Evolutionary conservation across 2,797 vertebrate species (phyloP).

Genomic region (Phrynocephalus forsythii): DNA sequence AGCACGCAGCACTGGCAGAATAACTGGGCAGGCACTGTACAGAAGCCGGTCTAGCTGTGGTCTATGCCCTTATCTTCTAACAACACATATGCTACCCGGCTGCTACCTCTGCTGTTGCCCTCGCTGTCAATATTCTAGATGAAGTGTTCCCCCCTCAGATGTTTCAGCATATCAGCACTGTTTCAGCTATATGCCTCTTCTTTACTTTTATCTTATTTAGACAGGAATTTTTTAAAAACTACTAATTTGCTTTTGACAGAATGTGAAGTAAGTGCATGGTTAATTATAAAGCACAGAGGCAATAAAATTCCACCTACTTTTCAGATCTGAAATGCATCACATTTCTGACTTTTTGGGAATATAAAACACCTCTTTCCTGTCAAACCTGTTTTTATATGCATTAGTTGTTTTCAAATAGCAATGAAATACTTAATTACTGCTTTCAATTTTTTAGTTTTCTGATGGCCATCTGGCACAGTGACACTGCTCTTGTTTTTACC

Average conservation of each 20-base stretch:
- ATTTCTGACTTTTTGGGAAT: not conserved
- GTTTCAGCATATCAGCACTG: constrained; percentile 1
- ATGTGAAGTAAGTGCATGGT: constrained; percentile 29
- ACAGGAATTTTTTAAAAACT: constrained; percentile 3
- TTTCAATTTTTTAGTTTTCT: constrained; percentile 14
- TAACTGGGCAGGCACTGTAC: too few species aligned
- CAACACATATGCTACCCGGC: too few species aligned
- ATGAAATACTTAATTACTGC: constrained; percentile 29
- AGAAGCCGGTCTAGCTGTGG: too few species aligned
- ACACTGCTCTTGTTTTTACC: constrained; percentile 20
- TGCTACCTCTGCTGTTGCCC: not conserved
- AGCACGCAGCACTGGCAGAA: too few species aligned
- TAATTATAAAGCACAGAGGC: constrained; percentile 24
- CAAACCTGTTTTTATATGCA: constrained; percentile 2
- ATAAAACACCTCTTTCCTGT: constrained; percentile 8
- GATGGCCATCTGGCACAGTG: constrained; percentile 16
- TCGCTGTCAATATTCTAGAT: not conserved
- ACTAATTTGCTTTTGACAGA: constrained; percentile 34
- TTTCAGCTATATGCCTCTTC: constrained; percentile 13
- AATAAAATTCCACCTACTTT: constrained; percentile 10
- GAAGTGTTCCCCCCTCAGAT: not conserved
- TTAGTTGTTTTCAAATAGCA: constrained; percentile 27
- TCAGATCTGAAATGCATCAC: constrained; percentile 7
- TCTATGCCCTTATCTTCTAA: too few species aligned
- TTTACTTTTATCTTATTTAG: constrained; percentile 14